Percentiles rank a stretch among this genome's conserved stretches.
Conservation (phyloP, 2,113 vertebrate species). For the Pelodiscus sinensis region DNA sequence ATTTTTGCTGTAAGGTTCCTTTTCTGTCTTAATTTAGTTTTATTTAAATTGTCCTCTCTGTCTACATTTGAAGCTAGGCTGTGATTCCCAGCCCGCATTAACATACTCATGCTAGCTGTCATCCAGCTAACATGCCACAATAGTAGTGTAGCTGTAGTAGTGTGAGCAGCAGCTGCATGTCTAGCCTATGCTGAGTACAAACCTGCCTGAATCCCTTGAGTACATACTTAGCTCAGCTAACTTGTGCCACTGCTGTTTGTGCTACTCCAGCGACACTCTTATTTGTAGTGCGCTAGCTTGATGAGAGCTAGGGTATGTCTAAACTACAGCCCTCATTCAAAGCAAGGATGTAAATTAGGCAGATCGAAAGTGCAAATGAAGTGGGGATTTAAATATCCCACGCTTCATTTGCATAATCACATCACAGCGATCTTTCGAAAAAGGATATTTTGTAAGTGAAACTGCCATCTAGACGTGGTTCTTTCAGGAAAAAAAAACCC, state of each 20-base stretch:
- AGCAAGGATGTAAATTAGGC: too few relatives aligned
- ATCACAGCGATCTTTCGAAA: too few relatives aligned
- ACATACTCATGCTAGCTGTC: neutral
- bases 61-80: neutral
- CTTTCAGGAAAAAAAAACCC: too few relatives aligned
- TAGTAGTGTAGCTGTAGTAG: neutral
- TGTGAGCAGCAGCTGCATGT: neutral
- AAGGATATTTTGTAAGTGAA: too few relatives aligned
- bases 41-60: neutral
- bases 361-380: too few relatives aligned
- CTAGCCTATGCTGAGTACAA: neutral
- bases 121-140: neutral
- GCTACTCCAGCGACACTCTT: neutral
- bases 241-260: neutral
- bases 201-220: neutral
- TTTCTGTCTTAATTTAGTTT: neutral
- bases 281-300: neutral
- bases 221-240: neutral
- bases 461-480: too few relatives aligned
- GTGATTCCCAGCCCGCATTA: neutral
- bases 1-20: neutral
- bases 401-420: too few relatives aligned
- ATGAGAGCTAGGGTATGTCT: neutral
- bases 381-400: too few relatives aligned
- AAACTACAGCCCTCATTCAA: too few relatives aligned